Percentiles rank a stretch among this genome's conserved stretches.
phyloP scores from a whole-genome alignment of 2,113 vertebrate species.

The Syngnathoides biaculeatus region DNA sequence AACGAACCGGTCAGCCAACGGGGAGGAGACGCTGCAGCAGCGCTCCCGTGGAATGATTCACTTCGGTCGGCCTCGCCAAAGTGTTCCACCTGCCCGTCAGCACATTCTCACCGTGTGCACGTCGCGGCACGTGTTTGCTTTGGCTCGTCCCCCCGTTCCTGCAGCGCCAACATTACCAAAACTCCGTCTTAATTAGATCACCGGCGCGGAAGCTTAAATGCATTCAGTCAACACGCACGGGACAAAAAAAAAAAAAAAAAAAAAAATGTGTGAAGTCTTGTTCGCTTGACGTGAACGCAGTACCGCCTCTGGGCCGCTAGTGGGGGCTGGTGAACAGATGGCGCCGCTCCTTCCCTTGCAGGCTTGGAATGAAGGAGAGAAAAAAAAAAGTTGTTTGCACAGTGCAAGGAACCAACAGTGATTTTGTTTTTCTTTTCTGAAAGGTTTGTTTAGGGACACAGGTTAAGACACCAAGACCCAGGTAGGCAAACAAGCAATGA shows the following conservation, averaged over 20 bases:
- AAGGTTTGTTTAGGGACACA: conserved; percentile 64
- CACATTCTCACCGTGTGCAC: conserved; percentile 1
- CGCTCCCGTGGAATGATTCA: conserved; percentile 49
- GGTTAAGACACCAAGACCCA: conserved; percentile 57
- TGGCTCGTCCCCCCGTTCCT: neutral
- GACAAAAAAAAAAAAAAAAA: no score
- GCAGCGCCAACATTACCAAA: neutral
- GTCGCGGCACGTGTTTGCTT: neutral
- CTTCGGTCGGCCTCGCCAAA: conserved; percentile 37
- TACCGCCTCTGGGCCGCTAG: conserved; percentile 60
- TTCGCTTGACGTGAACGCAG: conserved; percentile 2
- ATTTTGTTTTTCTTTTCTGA: conserved; percentile 47
- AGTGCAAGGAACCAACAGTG: conserved; percentile 54
- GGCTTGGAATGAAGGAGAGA: conserved; percentile 16
- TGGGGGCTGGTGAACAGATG: conserved; percentile 65
- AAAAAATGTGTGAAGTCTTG: neutral
- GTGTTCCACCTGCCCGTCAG: conserved; percentile 26
- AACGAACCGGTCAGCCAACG: conserved; percentile 70
- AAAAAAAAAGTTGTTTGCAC: conserved; percentile 54
- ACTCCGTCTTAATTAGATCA: conserved; percentile 1
- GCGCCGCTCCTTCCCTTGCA: conserved; percentile 19
- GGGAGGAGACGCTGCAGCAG: conserved; percentile 59
- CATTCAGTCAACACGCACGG: neutral
- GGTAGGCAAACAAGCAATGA: conserved; percentile 60
- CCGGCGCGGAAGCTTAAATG: neutral